Base-by-base conservation (phyloP, 2,888 invertebrate species). In the Leuctra nigra region DNA sequence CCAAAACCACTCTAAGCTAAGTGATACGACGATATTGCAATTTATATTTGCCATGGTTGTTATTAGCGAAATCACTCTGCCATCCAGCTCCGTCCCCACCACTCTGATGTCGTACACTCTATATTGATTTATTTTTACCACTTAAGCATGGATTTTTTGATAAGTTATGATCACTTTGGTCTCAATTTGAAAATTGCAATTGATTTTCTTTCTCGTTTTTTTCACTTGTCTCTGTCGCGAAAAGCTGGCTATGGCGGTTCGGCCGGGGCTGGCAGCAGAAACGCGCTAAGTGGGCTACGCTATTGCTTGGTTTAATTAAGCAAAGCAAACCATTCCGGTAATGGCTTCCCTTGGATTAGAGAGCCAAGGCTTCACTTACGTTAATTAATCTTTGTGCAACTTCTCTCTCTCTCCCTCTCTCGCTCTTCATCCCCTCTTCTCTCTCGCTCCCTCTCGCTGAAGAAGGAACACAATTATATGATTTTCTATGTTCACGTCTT, bases 321-420 rank as follows among this genome's bases (percentile, higher is more conserved):
- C 59, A 59, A 59, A 57, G 59, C 59, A 59, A 59, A 59, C 59
- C 59, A 59, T 59, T 59, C 57, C 57, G 55, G 59, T 59, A 59
- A 59, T 59, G 59, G 59, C 50, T 46, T 54, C 59, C 53, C 55
- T 59, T 55, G 59, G 59, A 59, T 59, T 59, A 59, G 50, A 50
- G 50, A 50, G 50, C 50, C 50, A 50, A 47, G 50, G 50, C 50
- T 50, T 50, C 50, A 50, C 50, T 50, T 50, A 50, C 50, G 33
- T 50, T 50, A 50, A 50, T 50, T 50, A 50, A 50, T 50, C 50
- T 50, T 50, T 50, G 50, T 50, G 33, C 50, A 50, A 35, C 50
- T 50, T n/a, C n/a, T n/a, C n/a, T n/a, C n/a, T n/a, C n/a, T n/a
- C n/a, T n/a, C n/a, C n/a, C n/a, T n/a, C n/a, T n/a, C n/a, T n/a